Conservation (phyloP, 2,888 invertebrate species). For the Plebejus anna region DNA sequence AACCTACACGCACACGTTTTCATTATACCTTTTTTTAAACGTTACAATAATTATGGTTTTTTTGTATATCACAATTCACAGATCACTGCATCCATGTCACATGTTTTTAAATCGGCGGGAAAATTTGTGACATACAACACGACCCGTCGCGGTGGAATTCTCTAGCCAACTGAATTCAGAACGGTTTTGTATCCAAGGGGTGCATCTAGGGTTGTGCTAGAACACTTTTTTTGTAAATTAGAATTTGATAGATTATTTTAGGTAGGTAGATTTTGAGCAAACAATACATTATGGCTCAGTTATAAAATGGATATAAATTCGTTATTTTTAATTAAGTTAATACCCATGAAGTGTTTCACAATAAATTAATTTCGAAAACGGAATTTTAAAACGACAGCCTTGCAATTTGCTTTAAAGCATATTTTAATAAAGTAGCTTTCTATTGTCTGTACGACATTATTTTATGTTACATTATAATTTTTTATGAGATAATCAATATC, state of each 20-base stretch:
- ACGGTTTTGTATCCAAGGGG: neutral
- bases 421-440: too few species aligned
- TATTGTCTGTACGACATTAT: too few species aligned
- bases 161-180: neutral
- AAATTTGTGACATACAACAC: neutral
- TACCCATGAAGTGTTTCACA: too few species aligned
- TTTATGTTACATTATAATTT: too few species aligned
- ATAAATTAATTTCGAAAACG: too few species aligned
- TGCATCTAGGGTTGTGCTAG: neutral
- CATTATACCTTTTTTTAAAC: neutral
- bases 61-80: neutral
- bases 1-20: slow-evolving; percentile 6
- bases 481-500: too few species aligned
- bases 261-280: too few species aligned
- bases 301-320: too few species aligned
- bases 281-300: too few species aligned
- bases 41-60: neutral
- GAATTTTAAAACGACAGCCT: too few species aligned
- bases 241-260: neutral
- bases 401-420: too few species aligned
- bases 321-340: too few species aligned
- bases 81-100: slow-evolving; percentile 2
- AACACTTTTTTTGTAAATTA: neutral
- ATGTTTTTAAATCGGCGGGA: neutral
- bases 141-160: neutral